phyloP scores from a whole-genome alignment of 1,140 invertebrate genomes.

The Drosophila carrolli region DNA sequence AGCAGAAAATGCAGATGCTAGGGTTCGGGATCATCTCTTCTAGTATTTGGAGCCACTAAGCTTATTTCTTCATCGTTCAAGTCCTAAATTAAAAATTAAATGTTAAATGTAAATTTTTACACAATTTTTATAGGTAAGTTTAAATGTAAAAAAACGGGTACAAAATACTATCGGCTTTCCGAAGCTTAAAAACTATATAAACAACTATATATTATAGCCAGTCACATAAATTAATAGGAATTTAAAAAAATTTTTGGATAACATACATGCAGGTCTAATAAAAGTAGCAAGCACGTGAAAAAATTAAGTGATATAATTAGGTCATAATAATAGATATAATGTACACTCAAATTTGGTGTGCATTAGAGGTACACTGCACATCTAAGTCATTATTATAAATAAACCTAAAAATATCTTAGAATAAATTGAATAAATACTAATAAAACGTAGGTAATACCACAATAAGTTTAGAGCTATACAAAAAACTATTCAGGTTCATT shows the following conservation, averaged over 20 bases:
- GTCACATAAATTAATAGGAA: neutral
- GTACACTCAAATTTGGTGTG: no score
- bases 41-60: neutral
- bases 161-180: conserved; percentile 3
- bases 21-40: neutral
- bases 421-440: no score
- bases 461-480: no score
- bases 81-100: conserved; percentile 3
- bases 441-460: no score
- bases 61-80: conserved; percentile 9
- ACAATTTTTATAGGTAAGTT: neutral
- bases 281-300: neutral
- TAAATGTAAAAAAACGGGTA: neutral
- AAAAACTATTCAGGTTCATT: no score
- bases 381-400: no score
- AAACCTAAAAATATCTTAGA: no score
- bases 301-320: neutral
- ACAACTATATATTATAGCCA: neutral
- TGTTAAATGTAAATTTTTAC: neutral
- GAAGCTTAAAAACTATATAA: neutral
- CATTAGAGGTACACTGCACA: no score
- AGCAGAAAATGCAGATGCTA: conserved; percentile 11
- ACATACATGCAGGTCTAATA: neutral
- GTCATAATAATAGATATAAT: no score
- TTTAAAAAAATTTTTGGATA: neutral